phyloP scores from a whole-genome alignment of 2,113 vertebrate species.

The Pterocles gutturalis region DNA sequence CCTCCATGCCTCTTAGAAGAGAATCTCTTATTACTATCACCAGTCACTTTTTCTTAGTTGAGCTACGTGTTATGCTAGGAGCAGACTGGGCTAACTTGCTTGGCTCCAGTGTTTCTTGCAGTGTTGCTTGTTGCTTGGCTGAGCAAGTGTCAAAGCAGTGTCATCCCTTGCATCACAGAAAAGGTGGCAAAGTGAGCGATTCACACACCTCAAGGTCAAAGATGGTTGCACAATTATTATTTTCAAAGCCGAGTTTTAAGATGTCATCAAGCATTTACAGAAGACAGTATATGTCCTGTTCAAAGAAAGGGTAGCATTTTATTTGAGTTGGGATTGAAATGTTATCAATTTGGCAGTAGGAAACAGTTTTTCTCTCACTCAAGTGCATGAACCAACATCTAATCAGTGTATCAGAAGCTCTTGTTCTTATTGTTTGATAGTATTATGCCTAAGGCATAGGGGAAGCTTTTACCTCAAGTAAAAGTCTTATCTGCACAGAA shows the following conservation, averaged over 20 bases:
- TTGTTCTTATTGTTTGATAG: background rate
- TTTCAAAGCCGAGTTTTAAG: background rate
- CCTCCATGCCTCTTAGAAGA: no score
- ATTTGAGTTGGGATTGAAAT: background rate
- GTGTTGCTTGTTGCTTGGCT: background rate
- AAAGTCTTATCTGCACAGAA: background rate
- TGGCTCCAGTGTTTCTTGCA: no score
- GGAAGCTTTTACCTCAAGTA: background rate
- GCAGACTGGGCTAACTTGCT: no score
- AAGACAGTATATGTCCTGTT: background rate
- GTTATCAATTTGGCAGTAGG: background rate
- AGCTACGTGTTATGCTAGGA: no score
- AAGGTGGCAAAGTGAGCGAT: background rate
- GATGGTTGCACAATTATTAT: background rate
- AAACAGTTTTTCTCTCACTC: background rate
- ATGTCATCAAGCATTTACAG: background rate
- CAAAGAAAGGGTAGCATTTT: background rate
- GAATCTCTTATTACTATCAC: no score
- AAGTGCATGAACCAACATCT: background rate
- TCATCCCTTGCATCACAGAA: background rate
- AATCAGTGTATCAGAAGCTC: background rate
- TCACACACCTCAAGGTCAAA: fast-evolving
- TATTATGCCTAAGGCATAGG: background rate
- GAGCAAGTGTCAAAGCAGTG: background rate
- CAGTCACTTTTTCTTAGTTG: no score